These are phyloP conservation scores for Syngnathoides biaculeatus DNA, from an alignment of 2,113 vertebrate species.

Conservation along the genomic window DNA sequence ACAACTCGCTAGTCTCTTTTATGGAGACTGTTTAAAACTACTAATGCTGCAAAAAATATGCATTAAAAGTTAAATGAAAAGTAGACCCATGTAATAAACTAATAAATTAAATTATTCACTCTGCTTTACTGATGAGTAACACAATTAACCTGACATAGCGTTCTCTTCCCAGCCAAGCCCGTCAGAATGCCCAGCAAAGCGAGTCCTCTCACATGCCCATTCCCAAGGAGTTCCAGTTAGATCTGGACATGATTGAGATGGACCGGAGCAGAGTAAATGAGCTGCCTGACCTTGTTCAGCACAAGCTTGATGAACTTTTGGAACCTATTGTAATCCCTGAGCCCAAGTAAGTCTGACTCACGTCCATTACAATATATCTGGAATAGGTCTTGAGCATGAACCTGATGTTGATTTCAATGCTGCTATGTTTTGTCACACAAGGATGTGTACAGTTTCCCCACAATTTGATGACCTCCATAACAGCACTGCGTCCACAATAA, in stretches of 20 bases:
- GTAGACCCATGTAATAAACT: too few relatives aligned
- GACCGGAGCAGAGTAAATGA: constrained; percentile 86
- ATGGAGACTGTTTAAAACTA: too few relatives aligned
- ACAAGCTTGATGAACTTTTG: constrained; percentile 95
- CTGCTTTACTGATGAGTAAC: constrained; percentile 9
- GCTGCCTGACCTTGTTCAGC: constrained; percentile 94
- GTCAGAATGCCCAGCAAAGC: constrained; percentile 82
- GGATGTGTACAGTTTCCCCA: constrained; percentile 87
- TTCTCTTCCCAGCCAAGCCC: constrained; percentile 80
- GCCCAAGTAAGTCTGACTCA: constrained; percentile 75
- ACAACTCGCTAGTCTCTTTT: too few relatives aligned
- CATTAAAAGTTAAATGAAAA: too few relatives aligned
- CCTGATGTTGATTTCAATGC: neutral
- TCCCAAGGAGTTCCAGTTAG: constrained; percentile 92
- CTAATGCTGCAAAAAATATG: too few relatives aligned
- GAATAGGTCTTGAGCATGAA: neutral
- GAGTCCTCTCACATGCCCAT: constrained; percentile 76
- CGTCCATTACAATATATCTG: too few relatives aligned
- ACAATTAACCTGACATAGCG: neutral
- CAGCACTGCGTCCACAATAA: constrained; percentile 95
- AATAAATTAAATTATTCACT: neutral
- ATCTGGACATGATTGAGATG: constrained; percentile 95
- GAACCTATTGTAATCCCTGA: constrained; percentile 94
- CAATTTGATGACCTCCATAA: constrained; percentile 96
- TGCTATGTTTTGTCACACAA: constrained; percentile 39